Conservation (phyloP, 1,140 invertebrate genomes). For the Cardiocondyla obscurior region DNA sequence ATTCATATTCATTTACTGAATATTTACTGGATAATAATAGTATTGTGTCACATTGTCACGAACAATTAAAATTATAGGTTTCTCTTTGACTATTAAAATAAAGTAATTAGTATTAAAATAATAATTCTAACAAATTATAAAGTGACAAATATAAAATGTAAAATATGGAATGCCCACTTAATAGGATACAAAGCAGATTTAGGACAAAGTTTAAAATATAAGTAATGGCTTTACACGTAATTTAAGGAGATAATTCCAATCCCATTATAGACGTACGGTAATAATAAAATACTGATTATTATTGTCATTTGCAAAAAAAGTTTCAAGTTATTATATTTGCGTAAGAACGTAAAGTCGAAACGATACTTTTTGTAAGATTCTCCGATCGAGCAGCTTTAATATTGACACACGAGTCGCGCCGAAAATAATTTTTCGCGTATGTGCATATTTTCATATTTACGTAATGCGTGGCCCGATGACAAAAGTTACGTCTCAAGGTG, state of each 20-base stretch:
- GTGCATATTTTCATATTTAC: conserved; percentile 11
- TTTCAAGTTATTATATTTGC: not conserved
- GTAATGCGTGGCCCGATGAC: not conserved
- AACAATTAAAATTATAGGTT: not conserved
- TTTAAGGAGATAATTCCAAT: not conserved
- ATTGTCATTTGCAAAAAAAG: not conserved
- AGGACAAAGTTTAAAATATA: not conserved
- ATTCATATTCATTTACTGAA: not conserved
- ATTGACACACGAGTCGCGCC: not conserved
- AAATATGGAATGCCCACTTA: not conserved
- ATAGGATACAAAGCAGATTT: not conserved
- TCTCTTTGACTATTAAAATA: not conserved
- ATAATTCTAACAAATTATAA: not conserved
- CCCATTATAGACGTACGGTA: not conserved
- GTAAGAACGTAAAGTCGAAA: not conserved
- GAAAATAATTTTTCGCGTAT: not conserved
- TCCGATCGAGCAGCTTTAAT: not conserved
- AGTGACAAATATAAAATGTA: not conserved
- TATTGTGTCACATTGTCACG: not conserved
- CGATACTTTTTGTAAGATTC: not conserved
- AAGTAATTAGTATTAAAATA: not conserved
- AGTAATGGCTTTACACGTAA: not conserved
- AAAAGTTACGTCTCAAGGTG: not conserved
- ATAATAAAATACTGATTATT: not conserved
- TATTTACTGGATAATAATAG: not conserved